Evolutionary conservation across 2,797 vertebrate genomes (phyloP).

Genomic region (Mico argentatus): DNA sequence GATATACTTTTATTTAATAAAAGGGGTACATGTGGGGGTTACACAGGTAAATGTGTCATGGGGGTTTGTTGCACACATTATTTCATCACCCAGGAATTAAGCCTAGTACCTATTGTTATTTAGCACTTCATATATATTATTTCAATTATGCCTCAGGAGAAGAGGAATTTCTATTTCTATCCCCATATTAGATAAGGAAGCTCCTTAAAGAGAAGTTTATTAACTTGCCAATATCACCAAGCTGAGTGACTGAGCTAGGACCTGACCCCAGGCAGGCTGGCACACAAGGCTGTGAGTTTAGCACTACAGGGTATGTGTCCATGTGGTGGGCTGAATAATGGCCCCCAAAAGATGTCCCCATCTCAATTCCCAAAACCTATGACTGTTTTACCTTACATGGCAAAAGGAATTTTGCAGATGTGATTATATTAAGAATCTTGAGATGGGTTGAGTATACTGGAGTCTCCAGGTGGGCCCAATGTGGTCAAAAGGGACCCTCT

Average conservation of each 20-base stretch:
- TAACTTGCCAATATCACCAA: background rate
- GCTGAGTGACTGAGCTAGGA: background rate
- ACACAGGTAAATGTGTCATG: too few species aligned
- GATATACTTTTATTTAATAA: too few species aligned
- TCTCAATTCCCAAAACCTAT: background rate
- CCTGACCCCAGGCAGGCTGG: background rate
- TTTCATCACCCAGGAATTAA: too few species aligned
- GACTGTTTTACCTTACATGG: background rate
- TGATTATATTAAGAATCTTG: background rate
- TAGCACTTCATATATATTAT: too few species aligned
- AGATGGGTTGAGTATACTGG: background rate
- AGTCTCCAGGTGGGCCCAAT: background rate
- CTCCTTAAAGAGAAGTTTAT: background rate
- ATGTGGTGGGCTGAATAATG: background rate
- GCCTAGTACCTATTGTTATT: too few species aligned
- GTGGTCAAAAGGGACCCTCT: background rate
- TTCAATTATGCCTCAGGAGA: background rate
- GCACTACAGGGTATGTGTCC: background rate
- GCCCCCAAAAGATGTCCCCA: background rate
- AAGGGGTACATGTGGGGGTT: too few species aligned
- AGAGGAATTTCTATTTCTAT: background rate
- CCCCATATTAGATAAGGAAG: background rate
- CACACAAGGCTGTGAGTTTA: background rate
- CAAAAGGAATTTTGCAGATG: background rate
- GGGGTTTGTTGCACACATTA: too few species aligned